Base-by-base conservation (phyloP, 2,797 vertebrate genomes). In the Lutjanus campechanus region DNA sequence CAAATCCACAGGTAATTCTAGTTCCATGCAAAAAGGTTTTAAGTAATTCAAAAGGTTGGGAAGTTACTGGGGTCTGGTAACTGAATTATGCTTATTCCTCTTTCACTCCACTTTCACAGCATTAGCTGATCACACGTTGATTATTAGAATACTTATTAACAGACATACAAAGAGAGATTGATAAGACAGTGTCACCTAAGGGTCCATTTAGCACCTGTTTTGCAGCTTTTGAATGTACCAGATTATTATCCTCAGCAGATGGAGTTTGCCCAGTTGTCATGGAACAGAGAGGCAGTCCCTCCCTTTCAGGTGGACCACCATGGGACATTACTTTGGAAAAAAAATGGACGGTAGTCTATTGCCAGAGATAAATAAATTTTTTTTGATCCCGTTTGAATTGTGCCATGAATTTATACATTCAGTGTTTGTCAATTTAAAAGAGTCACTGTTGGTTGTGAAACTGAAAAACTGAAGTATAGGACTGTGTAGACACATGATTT, bases 1-100 rank as follows among this genome's bases (percentile, higher is more conserved):
- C 12, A 0, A 55, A 54, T 73, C 59, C 56, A 65, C 59, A 61
- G 69, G 78, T 89, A 79, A 85, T 79, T 87, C 69, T 79, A 83
- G 73, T 74, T 56, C 22, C 2, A n/a, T 76, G 82, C 44, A 53
- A 81, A 68, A 36, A 55, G 46, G 43, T 50, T 8, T 77, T 72
- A 74, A 76, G 56, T 76, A 55, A 75, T 83, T 83, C 60, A 64
- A 73, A 78, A 63, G 72, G 79, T n/a, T 73, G 29, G 29, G 2
- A 36, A 69, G 55, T 75, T 47, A 69, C 74, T 66, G 11, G 61
- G 69, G 65, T 77, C 19, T 63, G 41, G 44, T 79, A 79, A 72
- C 46, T 75, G 17, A 77, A 76, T 73, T 68, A 55, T 46, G 49
- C 53, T 56, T 50, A 59, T 55, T 81, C 62, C 53, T 51, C 44